Conservation (phyloP, 2,797 vertebrate species). For the Australoheros facetus region DNA sequence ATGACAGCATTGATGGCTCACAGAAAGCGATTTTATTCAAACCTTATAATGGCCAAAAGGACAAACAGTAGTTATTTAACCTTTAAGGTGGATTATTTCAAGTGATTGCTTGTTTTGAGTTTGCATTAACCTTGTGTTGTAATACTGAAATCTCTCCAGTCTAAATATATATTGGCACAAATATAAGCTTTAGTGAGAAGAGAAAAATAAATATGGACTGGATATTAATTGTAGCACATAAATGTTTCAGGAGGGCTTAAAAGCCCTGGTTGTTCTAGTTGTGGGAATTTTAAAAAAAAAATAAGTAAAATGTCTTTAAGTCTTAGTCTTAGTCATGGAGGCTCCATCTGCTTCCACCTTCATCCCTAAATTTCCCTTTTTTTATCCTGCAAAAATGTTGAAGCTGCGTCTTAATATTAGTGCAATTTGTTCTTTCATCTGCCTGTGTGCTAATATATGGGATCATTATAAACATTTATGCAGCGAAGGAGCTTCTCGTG, state of each 20-base stretch:
- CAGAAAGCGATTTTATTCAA: not conserved
- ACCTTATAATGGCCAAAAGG: not conserved
- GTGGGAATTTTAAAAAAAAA: not conserved
- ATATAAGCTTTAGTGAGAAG: not conserved
- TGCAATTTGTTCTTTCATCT: not conserved
- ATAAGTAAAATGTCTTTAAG: not conserved
- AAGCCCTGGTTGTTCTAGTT: not conserved
- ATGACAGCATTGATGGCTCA: not conserved
- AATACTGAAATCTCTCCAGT: not conserved
- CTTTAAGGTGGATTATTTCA: not conserved
- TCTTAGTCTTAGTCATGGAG: not conserved
- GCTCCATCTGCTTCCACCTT: not conserved
- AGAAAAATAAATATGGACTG: conserved; percentile 1
- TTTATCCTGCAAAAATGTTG: conserved; percentile 15
- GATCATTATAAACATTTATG: conserved; percentile 77
- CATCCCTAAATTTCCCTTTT: conserved; percentile 17
- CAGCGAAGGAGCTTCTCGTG: conserved; percentile 83
- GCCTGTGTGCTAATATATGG: conserved; percentile 46
- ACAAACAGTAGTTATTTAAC: not conserved
- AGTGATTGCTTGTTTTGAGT: not conserved
- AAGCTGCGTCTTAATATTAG: conserved; percentile 13
- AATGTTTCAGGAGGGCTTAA: not conserved
- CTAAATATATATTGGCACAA: not conserved
- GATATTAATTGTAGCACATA: conserved; percentile 15
- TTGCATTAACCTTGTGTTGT: not conserved